Percentiles rank a stretch among this genome's conserved stretches.
phyloP scores from a whole-genome alignment of 2,888 invertebrate genomes.

The Nephrotoma appendiculata region DNA sequence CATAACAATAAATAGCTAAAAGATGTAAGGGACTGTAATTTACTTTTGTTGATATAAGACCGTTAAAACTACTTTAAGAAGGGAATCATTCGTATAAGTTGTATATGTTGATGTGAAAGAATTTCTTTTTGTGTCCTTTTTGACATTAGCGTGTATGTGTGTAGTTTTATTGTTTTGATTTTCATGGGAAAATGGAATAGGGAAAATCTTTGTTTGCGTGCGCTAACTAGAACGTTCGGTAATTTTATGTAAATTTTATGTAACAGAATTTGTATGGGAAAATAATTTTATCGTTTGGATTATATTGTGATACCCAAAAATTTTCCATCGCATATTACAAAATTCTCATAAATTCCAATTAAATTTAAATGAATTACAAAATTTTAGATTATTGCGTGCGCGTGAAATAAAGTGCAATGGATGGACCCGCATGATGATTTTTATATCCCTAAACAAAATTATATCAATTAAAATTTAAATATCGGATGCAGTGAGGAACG shows the following conservation, averaged over 20 bases:
- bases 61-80: background rate
- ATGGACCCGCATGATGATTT: background rate
- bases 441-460: background rate
- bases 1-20: background rate
- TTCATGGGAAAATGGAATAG: background rate
- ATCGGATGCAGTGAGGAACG: background rate
- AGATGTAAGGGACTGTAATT: background rate
- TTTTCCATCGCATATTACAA: background rate
- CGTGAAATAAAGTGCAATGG: no score
- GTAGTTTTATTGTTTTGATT: background rate
- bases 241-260: background rate
- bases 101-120: background rate
- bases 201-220: background rate
- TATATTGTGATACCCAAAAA: background rate
- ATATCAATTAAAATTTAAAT: background rate
- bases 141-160: background rate
- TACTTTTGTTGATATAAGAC: background rate
- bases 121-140: background rate
- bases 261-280: background rate
- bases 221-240: background rate
- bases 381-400: no score
- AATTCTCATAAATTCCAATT: no score
- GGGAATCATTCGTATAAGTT: background rate
- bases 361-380: no score
- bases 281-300: background rate